These are phyloP conservation scores for Thecocarcelia acutangulata DNA, from an alignment of 2,888 invertebrate species.

Conservation along the genomic window DNA sequence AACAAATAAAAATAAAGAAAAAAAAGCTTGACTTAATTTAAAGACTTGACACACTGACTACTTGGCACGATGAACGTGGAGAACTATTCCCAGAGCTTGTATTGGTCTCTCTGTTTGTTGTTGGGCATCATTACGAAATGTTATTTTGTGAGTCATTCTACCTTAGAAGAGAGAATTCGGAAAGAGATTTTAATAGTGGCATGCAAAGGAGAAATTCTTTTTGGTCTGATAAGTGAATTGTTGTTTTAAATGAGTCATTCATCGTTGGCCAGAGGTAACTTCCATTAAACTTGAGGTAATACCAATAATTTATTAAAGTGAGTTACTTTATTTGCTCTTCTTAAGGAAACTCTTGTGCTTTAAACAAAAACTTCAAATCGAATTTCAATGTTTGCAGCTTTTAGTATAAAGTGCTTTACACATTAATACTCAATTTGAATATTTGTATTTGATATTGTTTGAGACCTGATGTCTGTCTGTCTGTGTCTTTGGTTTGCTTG, in stretches of 20 bases:
- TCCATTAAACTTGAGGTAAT: conserved; percentile 21
- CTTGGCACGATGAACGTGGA: conserved; percentile 18
- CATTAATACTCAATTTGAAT: conserved; percentile 20
- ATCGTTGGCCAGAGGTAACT: conserved; percentile 33
- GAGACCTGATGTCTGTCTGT: conserved; percentile 16
- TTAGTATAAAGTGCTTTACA: neutral
- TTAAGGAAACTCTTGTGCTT: neutral
- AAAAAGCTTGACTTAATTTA: conserved; percentile 61
- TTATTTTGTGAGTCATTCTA: conserved; percentile 50
- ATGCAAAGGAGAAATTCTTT: conserved; percentile 39
- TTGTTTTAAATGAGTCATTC: conserved; percentile 49
- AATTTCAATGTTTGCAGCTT: neutral
- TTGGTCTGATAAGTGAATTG: conserved; percentile 7
- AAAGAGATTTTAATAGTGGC: neutral
- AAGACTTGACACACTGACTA: conserved; percentile 66
- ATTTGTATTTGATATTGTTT: neutral
- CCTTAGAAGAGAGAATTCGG: neutral
- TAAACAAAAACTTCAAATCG: neutral
- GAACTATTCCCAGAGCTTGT: conserved; percentile 42
- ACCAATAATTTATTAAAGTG: neutral
- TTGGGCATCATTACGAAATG: conserved; percentile 1
- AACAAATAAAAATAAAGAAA: conserved; percentile 13
- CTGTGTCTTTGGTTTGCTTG: conserved; percentile 28
- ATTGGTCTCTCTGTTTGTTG: conserved; percentile 12
- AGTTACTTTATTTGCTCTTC: neutral